phyloP scores from a whole-genome alignment of 2,113 vertebrate species.

The Centrocercus urophasianus region DNA sequence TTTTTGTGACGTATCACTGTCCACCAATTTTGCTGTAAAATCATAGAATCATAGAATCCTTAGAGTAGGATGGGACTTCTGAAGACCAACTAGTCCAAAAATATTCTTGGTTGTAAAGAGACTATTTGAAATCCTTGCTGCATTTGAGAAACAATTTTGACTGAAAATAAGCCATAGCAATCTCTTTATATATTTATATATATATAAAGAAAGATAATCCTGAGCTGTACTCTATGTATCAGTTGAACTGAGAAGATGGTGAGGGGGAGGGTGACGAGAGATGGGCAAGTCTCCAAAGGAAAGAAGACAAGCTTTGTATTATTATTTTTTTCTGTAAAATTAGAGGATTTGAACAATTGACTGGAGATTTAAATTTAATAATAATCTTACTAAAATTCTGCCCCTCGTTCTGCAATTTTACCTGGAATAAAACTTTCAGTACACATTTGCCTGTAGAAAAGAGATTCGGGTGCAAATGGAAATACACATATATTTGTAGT shows the following conservation, averaged over 20 bases:
- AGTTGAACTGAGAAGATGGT: background rate
- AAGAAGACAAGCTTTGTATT: background rate
- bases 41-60: too few species aligned
- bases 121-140: background rate
- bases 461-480: background rate
- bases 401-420: background rate
- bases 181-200: background rate
- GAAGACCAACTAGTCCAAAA: too few species aligned
- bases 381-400: background rate
- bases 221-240: background rate
- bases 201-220: background rate
- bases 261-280: background rate
- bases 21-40: background rate
- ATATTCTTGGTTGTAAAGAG: background rate
- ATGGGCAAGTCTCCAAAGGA: background rate
- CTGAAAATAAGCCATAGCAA: background rate
- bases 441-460: background rate
- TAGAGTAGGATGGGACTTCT: too few species aligned
- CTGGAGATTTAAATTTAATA: background rate
- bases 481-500: background rate
- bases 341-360: background rate
- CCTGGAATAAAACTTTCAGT: background rate
- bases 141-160: background rate
- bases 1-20: background rate
- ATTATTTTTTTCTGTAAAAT: fast-evolving